A percentile compares a stretch with the other conserved stretches of the same genome.
Conservation (phyloP, 2,113 vertebrate species). For the Trogon surrucura region DNA sequence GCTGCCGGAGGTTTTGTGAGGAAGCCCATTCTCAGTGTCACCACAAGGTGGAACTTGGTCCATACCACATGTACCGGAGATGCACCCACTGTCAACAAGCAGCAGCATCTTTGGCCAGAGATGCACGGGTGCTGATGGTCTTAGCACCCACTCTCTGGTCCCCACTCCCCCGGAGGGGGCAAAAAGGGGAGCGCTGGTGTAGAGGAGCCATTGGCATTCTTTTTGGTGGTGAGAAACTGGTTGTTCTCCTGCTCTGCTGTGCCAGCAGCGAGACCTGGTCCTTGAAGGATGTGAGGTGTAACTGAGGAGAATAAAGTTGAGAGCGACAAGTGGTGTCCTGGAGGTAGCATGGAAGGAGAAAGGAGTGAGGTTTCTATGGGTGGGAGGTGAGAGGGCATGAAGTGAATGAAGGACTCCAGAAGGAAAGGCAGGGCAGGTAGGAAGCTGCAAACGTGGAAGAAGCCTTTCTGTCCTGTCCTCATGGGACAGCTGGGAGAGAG, state of each 20-base stretch:
- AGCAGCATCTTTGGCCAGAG: neutral
- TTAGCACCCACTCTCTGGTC: neutral
- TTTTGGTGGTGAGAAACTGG: neutral
- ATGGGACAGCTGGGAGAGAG: neutral
- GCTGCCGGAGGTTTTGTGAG: neutral
- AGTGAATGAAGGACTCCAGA: neutral
- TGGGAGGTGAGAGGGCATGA: neutral
- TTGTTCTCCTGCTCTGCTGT: neutral
- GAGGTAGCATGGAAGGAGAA: neutral
- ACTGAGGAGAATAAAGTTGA: neutral
- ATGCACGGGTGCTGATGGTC: neutral
- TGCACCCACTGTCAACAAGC: neutral
- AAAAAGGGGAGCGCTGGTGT: neutral
- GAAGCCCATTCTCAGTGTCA: conserved; percentile 32
- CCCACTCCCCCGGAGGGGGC: neutral
- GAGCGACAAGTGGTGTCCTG: neutral
- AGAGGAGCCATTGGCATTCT: neutral
- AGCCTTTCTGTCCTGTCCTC: neutral
- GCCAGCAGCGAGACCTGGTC: neutral
- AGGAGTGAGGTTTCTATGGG: neutral
- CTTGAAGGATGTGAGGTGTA: neutral
- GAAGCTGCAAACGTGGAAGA: neutral
- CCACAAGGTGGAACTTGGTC: conserved; percentile 73
- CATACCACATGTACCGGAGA: conserved; percentile 5
- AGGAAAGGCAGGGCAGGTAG: neutral